Conservation (phyloP, 2,888 invertebrate species). For the Amiota mariae region DNA sequence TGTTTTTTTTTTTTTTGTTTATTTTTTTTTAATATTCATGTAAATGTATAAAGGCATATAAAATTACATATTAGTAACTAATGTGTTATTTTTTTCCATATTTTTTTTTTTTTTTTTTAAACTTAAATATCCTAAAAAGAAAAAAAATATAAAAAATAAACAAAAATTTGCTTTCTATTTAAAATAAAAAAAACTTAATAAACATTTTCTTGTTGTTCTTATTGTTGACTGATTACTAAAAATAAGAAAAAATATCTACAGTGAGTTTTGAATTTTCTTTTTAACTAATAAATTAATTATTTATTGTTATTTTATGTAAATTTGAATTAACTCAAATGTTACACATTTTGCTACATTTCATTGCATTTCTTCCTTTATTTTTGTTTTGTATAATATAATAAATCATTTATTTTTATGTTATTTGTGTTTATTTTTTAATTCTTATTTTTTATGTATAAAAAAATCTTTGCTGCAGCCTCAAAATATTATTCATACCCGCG, state of each 20-base stretch:
- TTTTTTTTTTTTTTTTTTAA: slow-evolving; percentile 2
- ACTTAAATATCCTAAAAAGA: neutral
- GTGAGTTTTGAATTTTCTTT: neutral
- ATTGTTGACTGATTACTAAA: neutral
- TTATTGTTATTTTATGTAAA: neutral
- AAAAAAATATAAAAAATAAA: neutral
- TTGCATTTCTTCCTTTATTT: neutral
- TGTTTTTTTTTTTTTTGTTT: slow-evolving; percentile 53
- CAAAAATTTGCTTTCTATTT: neutral
- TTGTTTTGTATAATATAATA: neutral
- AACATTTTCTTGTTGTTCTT: too few species aligned
- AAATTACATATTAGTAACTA: slow-evolving; percentile 11
- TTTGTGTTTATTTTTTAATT: slow-evolving; percentile 35
- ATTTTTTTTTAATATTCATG: slow-evolving; percentile 36
- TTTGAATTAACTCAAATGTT: neutral
- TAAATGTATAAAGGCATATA: slow-evolving; percentile 15
- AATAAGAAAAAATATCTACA: slow-evolving; percentile 12
- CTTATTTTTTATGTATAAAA: slow-evolving; percentile 41
- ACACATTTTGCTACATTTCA: neutral
- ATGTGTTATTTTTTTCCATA: neutral
- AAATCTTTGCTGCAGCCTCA: slow-evolving; percentile 16
- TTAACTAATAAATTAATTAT: slow-evolving; percentile 2
- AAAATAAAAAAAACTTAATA: neutral
- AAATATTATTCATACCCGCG: neutral
- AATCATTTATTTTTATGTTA: slow-evolving; percentile 35